Conservation (phyloP, 2,113 vertebrate genomes). For the Ariopsis seemanni region DNA sequence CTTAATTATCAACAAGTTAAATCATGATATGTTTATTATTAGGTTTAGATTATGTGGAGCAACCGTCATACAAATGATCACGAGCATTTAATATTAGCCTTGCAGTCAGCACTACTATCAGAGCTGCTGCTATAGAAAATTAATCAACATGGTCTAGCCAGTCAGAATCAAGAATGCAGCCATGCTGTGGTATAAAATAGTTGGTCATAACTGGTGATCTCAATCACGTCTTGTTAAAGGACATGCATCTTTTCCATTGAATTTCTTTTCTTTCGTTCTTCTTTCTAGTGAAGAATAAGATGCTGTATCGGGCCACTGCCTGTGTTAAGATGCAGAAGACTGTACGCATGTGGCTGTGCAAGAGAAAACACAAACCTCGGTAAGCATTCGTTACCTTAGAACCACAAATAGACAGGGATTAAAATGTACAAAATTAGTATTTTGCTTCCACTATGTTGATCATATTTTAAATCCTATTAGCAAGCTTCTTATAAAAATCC, state of each 20-base stretch:
- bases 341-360: slow-evolving; percentile 97
- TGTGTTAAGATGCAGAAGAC: slow-evolving; percentile 95
- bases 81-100: too few species aligned
- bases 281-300: slow-evolving; percentile 91
- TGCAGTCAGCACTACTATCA: too few species aligned
- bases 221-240: neutral
- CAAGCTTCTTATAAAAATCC: neutral
- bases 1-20: too few species aligned
- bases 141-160: neutral
- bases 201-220: neutral
- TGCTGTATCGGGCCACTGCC: slow-evolving; percentile 84
- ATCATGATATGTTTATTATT: too few species aligned
- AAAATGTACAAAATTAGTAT: neutral
- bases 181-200: neutral
- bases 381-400: slow-evolving; percentile 63
- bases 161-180: neutral
- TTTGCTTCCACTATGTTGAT: neutral
- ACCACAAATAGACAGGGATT: neutral
- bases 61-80: too few species aligned
- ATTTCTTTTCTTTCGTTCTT: neutral
- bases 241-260: neutral
- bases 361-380: slow-evolving; percentile 93
- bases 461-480: slow-evolving; percentile 14
- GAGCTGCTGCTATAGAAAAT: neutral
- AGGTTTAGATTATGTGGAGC: too few species aligned